Conservation (phyloP, 2,888 invertebrate genomes). For the Macaria liturata region DNA sequence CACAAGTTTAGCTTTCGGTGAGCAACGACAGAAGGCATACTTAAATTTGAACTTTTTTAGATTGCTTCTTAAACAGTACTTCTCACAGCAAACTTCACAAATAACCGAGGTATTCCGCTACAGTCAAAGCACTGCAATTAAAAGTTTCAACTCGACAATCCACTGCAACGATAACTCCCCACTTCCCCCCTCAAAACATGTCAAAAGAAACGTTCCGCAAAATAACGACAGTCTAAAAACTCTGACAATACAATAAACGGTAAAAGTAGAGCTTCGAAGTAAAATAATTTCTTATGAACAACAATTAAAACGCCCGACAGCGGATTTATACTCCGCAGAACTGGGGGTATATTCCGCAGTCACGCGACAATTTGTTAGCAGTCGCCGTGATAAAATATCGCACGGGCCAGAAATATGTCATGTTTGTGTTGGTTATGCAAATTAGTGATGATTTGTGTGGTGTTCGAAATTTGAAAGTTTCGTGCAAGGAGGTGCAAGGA, state of each 20-base stretch:
- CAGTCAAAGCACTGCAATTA: too few species aligned
- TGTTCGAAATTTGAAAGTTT: conserved; percentile 23
- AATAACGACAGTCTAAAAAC: conserved; percentile 36
- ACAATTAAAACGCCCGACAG: conserved; percentile 38
- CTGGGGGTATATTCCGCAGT: conserved; percentile 23
- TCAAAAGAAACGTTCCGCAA: conserved; percentile 25
- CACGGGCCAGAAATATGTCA: conserved; percentile 26
- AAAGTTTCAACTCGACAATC: too few species aligned
- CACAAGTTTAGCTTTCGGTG: too few species aligned
- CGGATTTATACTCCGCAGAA: conserved; percentile 31
- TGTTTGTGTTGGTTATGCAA: conserved; percentile 31
- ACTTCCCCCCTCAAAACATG: conserved; percentile 6
- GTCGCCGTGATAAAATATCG: conserved; percentile 29
- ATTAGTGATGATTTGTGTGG: conserved; percentile 30
- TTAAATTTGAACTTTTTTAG: too few species aligned
- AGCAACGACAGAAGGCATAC: too few species aligned
- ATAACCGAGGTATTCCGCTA: too few species aligned
- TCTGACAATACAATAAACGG: conserved; percentile 35
- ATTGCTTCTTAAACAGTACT: too few species aligned
- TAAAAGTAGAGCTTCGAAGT: conserved; percentile 25
- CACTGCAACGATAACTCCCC: conserved; percentile 9
- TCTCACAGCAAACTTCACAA: too few species aligned
- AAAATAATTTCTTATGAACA: conserved; percentile 38
- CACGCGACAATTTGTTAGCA: conserved; percentile 29
- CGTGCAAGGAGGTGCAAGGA: conserved; percentile 18